phyloP scores from a whole-genome alignment of 2,888 invertebrate genomes.

The Diploptera punctata region DNA sequence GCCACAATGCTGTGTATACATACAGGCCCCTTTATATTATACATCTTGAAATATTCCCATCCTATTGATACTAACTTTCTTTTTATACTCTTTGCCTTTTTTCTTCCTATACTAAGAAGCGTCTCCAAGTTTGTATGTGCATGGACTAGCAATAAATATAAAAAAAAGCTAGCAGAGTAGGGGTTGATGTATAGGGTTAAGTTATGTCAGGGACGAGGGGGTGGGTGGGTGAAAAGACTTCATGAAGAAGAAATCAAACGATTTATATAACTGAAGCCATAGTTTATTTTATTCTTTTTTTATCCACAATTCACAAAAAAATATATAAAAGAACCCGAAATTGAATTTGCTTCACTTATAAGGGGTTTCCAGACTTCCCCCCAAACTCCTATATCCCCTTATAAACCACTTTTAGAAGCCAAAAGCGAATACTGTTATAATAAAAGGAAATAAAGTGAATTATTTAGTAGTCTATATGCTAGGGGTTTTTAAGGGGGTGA shows the following conservation, averaged over 20 bases:
- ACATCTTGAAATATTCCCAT: slow-evolving; percentile 22
- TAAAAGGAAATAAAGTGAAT: not conserved
- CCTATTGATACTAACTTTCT: slow-evolving; percentile 9
- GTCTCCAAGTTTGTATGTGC: not conserved
- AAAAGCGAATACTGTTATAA: too few species aligned
- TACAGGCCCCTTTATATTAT: slow-evolving; percentile 8
- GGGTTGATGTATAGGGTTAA: slow-evolving; percentile 18
- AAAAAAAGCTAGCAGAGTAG: not conserved
- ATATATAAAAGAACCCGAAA: too few species aligned
- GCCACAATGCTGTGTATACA: slow-evolving; percentile 17
- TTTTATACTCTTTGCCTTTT: slow-evolving; percentile 7
- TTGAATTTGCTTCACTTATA: not conserved
- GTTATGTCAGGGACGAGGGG: not conserved
- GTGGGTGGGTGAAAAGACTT: slow-evolving; percentile 29
- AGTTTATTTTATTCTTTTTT: not conserved
- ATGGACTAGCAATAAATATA: slow-evolving; percentile 9
- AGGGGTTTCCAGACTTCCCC: not conserved
- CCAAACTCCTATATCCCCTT: not conserved
- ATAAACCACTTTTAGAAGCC: slow-evolving; percentile 6
- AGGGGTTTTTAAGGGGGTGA: not conserved
- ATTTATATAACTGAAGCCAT: not conserved
- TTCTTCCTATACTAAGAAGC: slow-evolving; percentile 2
- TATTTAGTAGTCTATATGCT: not conserved
- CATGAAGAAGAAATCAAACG: not conserved
- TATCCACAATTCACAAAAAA: not conserved